Evolutionary conservation across 2,888 invertebrate genomes (phyloP).

Genomic region (Patella pellucida): DNA sequence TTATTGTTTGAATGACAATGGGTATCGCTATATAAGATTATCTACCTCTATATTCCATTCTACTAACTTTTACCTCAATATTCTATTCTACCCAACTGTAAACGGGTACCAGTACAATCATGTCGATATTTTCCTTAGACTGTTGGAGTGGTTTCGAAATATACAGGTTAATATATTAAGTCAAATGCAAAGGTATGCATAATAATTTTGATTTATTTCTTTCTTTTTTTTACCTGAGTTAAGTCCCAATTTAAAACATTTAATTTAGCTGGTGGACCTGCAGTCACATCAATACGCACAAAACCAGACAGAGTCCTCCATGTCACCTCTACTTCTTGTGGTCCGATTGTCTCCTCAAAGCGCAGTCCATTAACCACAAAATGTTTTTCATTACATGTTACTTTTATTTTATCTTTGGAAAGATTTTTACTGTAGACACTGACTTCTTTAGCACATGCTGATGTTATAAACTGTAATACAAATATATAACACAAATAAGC

Average conservation of each 20-base stretch:
- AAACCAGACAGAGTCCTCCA: conserved; percentile 61
- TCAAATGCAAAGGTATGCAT: neutral
- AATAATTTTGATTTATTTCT: no score
- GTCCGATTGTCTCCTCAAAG: conserved; percentile 58
- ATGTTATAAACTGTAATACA: neutral
- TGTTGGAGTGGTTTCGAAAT: no score
- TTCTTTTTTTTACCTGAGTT: conserved; percentile 46
- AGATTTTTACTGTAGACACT: conserved; percentile 56
- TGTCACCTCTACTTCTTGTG: conserved; percentile 54
- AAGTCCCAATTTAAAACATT: conserved; percentile 56
- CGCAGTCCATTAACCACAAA: conserved; percentile 52
- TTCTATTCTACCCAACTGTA: no score
- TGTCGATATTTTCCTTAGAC: no score
- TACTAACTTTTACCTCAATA: no score
- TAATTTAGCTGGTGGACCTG: conserved; percentile 63
- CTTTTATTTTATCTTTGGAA: conserved; percentile 34
- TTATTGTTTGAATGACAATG: no score
- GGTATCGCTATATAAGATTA: no score
- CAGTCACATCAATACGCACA: conserved; percentile 58
- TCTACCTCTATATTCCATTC: no score
- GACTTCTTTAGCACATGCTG: conserved; percentile 47
- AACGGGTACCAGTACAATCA: no score
- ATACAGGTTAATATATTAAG: neutral
- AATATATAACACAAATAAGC: no score
- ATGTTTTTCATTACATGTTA: conserved; percentile 32